These are phyloP conservation scores for Euglossa dilemma DNA, from an alignment of 1,140 invertebrate genomes.

Conservation along the genomic window DNA sequence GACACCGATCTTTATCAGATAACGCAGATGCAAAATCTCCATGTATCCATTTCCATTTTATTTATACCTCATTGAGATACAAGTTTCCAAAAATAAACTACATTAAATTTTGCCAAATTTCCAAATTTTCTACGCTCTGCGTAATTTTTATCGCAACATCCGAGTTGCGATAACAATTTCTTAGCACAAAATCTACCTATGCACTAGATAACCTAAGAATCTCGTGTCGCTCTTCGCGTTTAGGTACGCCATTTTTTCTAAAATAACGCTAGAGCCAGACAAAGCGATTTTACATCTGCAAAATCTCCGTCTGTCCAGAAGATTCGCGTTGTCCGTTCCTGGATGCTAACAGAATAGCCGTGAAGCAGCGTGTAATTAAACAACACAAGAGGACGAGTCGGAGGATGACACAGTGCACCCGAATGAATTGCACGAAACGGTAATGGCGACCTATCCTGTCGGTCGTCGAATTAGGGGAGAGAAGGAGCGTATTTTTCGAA, in stretches of 20 bases:
- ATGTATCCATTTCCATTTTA: too few relatives aligned
- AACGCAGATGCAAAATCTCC: background rate
- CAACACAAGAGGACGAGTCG: background rate
- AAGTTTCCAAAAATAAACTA: too few relatives aligned
- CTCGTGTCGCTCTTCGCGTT: too few relatives aligned
- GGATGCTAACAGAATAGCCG: background rate
- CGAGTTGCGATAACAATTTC: too few relatives aligned
- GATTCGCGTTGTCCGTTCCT: background rate
- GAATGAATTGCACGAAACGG: slow-evolving; percentile 41
- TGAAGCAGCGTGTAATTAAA: background rate
- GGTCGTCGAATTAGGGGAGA: slow-evolving; percentile 1
- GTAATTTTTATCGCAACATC: too few relatives aligned
- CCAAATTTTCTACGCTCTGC: too few relatives aligned
- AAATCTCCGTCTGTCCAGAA: background rate
- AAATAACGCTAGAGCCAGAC: background rate
- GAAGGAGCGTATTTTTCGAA: slow-evolving; percentile 29
- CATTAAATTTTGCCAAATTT: too few relatives aligned
- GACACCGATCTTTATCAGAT: background rate
- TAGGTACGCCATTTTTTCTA: too few relatives aligned
- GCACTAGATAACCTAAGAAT: too few relatives aligned
- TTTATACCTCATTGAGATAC: too few relatives aligned
- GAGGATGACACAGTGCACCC: slow-evolving; percentile 29
- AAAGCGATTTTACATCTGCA: too few relatives aligned
- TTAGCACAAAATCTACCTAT: too few relatives aligned
- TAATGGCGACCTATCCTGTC: slow-evolving; percentile 6